Evolutionary conservation across 2,888 invertebrate species (phyloP).

Genomic region (Hydrotaea cyrtoneurina): DNA sequence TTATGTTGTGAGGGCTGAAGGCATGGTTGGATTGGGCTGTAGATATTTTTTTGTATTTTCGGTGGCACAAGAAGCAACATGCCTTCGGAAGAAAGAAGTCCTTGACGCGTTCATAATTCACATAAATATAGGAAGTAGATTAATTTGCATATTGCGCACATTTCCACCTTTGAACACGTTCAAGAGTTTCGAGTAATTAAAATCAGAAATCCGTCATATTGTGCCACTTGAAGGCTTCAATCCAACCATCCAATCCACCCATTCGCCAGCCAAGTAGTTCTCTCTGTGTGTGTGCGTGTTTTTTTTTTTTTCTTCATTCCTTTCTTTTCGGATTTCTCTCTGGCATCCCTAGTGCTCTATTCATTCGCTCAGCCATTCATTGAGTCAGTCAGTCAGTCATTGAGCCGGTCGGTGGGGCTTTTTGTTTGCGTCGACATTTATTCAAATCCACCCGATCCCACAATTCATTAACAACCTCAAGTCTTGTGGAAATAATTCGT

Average conservation of each 20-base stretch:
- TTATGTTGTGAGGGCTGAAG: background rate
- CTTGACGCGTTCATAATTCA: conserved; percentile 78
- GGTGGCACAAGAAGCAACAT: conserved; percentile 59
- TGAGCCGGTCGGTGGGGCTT: conserved; percentile 32
- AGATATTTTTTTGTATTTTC: background rate
- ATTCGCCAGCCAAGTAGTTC: conserved; percentile 28
- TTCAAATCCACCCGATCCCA: conserved; percentile 55
- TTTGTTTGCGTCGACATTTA: conserved; percentile 43
- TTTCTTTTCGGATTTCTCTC: conserved; percentile 13
- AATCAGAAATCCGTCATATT: conserved; percentile 69
- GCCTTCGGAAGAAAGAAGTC: conserved; percentile 61
- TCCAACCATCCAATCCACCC: conserved; percentile 44
- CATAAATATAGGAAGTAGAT: conserved; percentile 77
- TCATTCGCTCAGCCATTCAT: conserved; percentile 57
- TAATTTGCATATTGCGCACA: conserved; percentile 75
- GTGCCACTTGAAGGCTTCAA: conserved; percentile 66
- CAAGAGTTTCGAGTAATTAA: conserved; percentile 69
- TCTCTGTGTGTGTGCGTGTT: conserved; percentile 53
- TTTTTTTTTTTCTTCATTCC: conserved; percentile 47
- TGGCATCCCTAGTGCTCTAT: conserved; percentile 55
- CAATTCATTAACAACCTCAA: conserved; percentile 66
- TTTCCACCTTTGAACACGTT: conserved; percentile 68
- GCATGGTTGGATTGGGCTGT: too few relatives aligned
- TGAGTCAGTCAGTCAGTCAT: conserved; percentile 24
- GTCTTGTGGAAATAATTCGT: conserved; percentile 63